These are phyloP conservation scores for Gryllus longicercus DNA, from an alignment of 2,888 invertebrate species.

Conservation along the genomic window DNA sequence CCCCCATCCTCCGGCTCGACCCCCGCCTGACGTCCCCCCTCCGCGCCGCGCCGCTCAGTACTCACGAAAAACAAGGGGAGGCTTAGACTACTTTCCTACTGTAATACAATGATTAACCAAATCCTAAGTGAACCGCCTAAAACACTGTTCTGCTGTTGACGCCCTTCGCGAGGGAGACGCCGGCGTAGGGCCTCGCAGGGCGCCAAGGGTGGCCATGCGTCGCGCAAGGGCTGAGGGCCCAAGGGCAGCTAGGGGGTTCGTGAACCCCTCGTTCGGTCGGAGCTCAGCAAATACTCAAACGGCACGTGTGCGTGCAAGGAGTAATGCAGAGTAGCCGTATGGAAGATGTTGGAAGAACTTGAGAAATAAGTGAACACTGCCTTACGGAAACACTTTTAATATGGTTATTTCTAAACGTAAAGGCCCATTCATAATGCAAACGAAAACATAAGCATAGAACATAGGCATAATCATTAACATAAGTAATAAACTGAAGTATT, in stretches of 20 bases:
- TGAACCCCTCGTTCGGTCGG: no score
- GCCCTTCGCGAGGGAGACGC: conserved; percentile 22
- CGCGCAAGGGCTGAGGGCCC: not conserved
- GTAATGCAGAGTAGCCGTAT: no score
- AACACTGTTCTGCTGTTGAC: conserved; percentile 31
- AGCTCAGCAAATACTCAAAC: no score
- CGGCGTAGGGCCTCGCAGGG: not conserved
- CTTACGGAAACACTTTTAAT: no score
- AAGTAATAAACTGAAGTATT: no score
- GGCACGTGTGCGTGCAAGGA: no score
- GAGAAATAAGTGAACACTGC: no score
- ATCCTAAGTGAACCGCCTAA: conserved; percentile 20
- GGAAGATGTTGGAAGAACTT: no score
- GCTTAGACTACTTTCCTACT: conserved; percentile 5
- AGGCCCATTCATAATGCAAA: no score
- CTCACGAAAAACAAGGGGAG: conserved; percentile 17
- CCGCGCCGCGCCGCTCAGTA: not conserved
- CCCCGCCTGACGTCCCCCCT: not conserved
- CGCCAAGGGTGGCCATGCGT: not conserved
- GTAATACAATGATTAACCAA: conserved; percentile 25
- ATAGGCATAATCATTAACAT: no score
- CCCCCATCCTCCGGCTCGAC: not conserved
- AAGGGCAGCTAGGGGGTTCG: not conserved
- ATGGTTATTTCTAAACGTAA: no score
- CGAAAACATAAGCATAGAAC: no score